A percentile compares a stretch with the other conserved stretches of the same genome.
phyloP scores from a whole-genome alignment of 2,888 invertebrate genomes.

The Tetheella fluctuosa region DNA sequence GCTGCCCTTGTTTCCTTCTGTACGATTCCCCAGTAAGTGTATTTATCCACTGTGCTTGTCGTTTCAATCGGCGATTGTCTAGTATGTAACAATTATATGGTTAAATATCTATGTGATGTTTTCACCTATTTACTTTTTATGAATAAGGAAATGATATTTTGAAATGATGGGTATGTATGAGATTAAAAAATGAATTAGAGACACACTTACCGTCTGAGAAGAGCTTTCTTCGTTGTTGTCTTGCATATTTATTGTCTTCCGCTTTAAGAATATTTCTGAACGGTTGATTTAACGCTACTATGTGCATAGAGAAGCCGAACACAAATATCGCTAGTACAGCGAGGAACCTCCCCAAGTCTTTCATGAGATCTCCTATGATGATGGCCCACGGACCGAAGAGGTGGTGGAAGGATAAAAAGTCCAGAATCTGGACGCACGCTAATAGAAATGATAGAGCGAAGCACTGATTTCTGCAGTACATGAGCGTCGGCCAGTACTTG shows the following conservation, averaged over 20 bases:
- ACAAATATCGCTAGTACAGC: conserved; percentile 99
- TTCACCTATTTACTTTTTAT: too few species aligned
- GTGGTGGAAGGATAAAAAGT: conserved; percentile 99
- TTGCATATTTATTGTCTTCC: conserved; percentile 85
- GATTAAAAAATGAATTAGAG: conserved; percentile 29
- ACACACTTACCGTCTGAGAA: conserved; percentile 89
- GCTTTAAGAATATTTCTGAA: conserved; percentile 88
- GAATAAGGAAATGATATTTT: too few species aligned
- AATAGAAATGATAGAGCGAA: conserved; percentile 97
- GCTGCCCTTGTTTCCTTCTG: conserved; percentile 85
- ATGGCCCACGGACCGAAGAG: conserved; percentile 99
- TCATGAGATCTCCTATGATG: conserved; percentile 97
- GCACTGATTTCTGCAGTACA: conserved; percentile 98
- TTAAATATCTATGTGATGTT: conserved; percentile 20
- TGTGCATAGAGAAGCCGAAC: conserved; percentile 98
- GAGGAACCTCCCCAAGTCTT: conserved; percentile 97
- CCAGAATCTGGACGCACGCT: conserved; percentile 98
- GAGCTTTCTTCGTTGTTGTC: conserved; percentile 79
- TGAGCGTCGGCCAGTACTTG: conserved; percentile 91
- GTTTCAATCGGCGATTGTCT: conserved; percentile 77
- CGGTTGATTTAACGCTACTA: conserved; percentile 98
- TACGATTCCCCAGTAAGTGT: conserved; percentile 76
- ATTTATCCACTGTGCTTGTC: conserved; percentile 73
- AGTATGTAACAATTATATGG: conserved; percentile 51
- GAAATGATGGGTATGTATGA: conserved; percentile 13